Base-by-base conservation (phyloP, 2,888 invertebrate genomes). In the Augiades crinisus region DNA sequence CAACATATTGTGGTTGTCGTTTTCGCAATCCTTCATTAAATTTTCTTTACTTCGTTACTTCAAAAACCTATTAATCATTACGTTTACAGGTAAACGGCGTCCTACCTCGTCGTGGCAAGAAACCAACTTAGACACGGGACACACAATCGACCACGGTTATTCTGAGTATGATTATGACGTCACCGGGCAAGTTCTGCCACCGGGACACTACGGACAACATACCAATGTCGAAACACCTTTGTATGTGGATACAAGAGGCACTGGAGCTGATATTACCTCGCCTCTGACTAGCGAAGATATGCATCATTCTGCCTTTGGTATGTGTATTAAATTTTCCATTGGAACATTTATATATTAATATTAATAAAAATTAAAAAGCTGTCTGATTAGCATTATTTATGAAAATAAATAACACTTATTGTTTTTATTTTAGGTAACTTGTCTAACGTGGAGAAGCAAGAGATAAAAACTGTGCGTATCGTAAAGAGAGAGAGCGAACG, bases 401-500 rank as follows among this genome's bases (percentile, higher is more conserved):
- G n/a, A n/a, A n/a, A n/a, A n/a, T n/a, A n/a, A n/a, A n/a, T n/a
- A n/a, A n/a, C n/a, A n/a, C n/a, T n/a, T n/a, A n/a, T n/a, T n/a
- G n/a, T n/a, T 30, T 45, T 5, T 19, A 13, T 68, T 84, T 30
- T 74, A 94, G 94, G 92, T 54, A 93, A 93, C 65, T 90, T 94
- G 44, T 93, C 88, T 16, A 92, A 91, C 69, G 93, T 94, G 51
- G 97, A 97, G 70, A 96, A 96, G 64, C 93, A 95, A 75, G 97
- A 97, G 82, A 96, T 96, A 53, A 96, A 97, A 91, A 98, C 98
- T 0, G 98, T 98, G 12, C 92, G 98, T 54, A 97, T 98, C 67
- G 97, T 98, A 0, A 98, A 98, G 82, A 91, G 97, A 8, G 97
- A 97, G 75, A 96, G 96, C 14, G 97, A 97, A 75, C 92, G 96